Evolutionary conservation across 2,113 vertebrate genomes (phyloP), one percentile per base, ranked within the genome.

Genomic region (Oostethus manadensis): DNA sequence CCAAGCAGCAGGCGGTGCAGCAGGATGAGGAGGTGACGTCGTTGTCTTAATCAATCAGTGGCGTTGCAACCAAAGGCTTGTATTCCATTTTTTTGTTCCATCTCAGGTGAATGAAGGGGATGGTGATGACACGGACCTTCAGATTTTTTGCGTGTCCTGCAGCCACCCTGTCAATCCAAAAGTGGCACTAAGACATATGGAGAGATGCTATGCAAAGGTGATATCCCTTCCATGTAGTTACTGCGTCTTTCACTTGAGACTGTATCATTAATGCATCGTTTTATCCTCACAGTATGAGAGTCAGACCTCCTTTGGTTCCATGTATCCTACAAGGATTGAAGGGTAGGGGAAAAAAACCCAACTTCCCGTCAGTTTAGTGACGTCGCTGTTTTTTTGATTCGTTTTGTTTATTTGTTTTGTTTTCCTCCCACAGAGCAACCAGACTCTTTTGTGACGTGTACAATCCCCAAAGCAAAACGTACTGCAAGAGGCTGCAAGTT

Each of bases 131-230:
- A 94, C 92, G 0, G 94, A 97, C 64, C 83, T 97, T 21, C 94
- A 96, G 88, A 95, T 97, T 65, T 97, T 97, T 85, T 97, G 94
- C 7, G 93, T 97, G 54, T 96, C 94, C 45, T 96, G 94, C 13
- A 94, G 94, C 58, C 94, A 97, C 74, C 94, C 94, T 1, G 84
- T 97, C 76, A 95, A 94, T 83, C 94, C 94, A 62, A 95, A 95
- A 59, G 93, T 93, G 66, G 94, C 94, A 1, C 82, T 97, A 61
- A 88, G 92, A 45, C 94, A 97, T 62, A 97, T 97, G 94, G 94
- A 97, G 71, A 90, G 93, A 67, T 97, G 94, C 78, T 97, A 97
- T 0, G 94, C 94, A 64, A 97, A 97, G 92, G 94, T 95, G 33
- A 14, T 10, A 29, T 8, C 44, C 53, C 8, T 44, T 6, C 4